Conservation (phyloP, 2,888 invertebrate species). For the Lochmaea capreae region DNA sequence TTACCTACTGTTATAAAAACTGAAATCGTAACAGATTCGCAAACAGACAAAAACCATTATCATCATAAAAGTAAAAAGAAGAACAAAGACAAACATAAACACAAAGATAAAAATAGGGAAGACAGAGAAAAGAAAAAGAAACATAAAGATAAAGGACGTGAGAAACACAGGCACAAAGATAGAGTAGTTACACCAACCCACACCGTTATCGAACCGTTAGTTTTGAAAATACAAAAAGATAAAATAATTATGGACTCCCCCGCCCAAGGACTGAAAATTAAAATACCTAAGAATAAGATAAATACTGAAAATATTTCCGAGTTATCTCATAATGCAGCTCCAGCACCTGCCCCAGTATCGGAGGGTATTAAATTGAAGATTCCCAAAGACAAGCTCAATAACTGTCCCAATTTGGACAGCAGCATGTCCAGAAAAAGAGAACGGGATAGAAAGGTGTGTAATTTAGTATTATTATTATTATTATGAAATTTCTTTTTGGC, state of each 20-base stretch:
- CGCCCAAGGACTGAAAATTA: conserved; percentile 77
- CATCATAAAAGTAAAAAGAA: conserved; percentile 71
- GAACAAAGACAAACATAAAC: conserved; percentile 83
- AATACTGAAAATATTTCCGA: conserved; percentile 68
- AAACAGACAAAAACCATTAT: conserved; percentile 47
- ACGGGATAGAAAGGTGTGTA: conserved; percentile 37
- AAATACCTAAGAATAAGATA: conserved; percentile 82
- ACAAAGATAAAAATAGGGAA: conserved; percentile 76
- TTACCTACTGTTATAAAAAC: conserved; percentile 57
- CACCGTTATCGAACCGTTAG: conserved; percentile 62
- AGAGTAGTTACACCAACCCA: conserved; percentile 52
- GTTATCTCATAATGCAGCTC: conserved; percentile 40
- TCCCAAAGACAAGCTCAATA: conserved; percentile 76
- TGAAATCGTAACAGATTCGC: conserved; percentile 49
- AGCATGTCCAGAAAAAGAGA: conserved; percentile 44
- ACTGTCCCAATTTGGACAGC: conserved; percentile 48
- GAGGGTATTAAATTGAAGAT: conserved; percentile 80
- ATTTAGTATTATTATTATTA: neutral
- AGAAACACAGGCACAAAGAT: conserved; percentile 75
- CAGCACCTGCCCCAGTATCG: conserved; percentile 40
- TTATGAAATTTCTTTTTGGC: no score
- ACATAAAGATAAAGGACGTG: conserved; percentile 71
- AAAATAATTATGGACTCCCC: conserved; percentile 49
- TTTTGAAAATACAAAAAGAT: conserved; percentile 66
- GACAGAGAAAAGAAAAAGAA: conserved; percentile 82